phyloP scores from a whole-genome alignment of 2,888 invertebrate species.

The Camptogramma bilineatum region DNA sequence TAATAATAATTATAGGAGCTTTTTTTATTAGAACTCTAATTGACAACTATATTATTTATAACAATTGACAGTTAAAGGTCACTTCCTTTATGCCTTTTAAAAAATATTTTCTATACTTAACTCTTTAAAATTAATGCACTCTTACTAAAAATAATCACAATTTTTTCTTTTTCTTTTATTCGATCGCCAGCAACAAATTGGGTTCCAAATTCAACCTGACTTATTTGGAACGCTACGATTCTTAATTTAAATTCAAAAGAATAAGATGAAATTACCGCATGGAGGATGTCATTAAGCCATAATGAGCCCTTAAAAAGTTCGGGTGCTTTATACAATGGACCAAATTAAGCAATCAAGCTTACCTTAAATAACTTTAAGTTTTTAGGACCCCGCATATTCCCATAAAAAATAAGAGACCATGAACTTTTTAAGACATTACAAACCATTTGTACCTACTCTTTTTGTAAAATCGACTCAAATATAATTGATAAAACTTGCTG shows the following conservation, averaged over 20 bases:
- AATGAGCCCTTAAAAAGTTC: conserved; percentile 35
- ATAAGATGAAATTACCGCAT: conserved; percentile 35
- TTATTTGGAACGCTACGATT: conserved; percentile 19
- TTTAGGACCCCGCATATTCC: conserved; percentile 7
- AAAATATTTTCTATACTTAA: too few species aligned
- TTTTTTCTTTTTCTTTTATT: not conserved
- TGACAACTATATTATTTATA: too few species aligned
- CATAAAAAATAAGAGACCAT: not conserved
- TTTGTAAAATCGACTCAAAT: too few species aligned
- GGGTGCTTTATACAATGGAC: conserved; percentile 37
- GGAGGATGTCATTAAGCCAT: conserved; percentile 37
- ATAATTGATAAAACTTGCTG: too few species aligned
- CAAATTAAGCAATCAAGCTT: conserved; percentile 45
- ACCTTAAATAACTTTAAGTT: conserved; percentile 29
- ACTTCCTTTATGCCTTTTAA: too few species aligned
- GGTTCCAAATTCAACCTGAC: conserved; percentile 21
- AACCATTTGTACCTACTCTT: too few species aligned
- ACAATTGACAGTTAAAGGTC: too few species aligned
- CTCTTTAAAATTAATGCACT: too few species aligned
- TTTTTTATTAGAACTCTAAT: too few species aligned
- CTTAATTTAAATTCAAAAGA: conserved; percentile 37
- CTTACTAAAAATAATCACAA: not conserved
- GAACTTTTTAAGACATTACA: not conserved
- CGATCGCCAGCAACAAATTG: conserved; percentile 2
- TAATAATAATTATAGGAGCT: too few species aligned